Evolutionary conservation across 2,888 invertebrate species (phyloP), one percentile per base, ranked within the genome.

Genomic region (Arge pagana): DNA sequence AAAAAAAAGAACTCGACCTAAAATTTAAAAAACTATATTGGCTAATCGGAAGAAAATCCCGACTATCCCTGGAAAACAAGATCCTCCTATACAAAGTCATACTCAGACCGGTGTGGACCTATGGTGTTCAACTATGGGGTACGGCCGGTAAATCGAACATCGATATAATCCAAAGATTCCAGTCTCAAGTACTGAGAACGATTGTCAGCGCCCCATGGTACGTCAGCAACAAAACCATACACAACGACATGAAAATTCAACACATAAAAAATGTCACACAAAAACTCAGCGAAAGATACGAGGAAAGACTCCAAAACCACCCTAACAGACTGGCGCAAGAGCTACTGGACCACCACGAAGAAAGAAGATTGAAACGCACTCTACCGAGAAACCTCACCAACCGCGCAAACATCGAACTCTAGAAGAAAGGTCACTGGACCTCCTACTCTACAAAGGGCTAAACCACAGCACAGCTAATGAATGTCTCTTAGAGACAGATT

Each of bases 91-190:
- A 59, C 28, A 56, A 58, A 43, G 13, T 36, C 1, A 55, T 55
- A 23, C 11, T 58, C 5, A 59, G 56, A 26, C 52, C 54, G 1
- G 43, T 58, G 2, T 57, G 50, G 54, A 50, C 36, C 1, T 62
- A 55, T 15, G 56, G 57, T 1, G 39, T 42, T 13, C 42, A 56
- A 50, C 33, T 58, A 2, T 58, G 58, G 59, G 52, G 57, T 4
- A 48, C 48, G 1, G 53, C 51, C 1, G 45, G 39, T 7, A 50
- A 55, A 16, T 57, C 48, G 2, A 60, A 55, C 35, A 13, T 57
- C 4, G 53, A 57, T 4, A 56, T 56, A 3, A n/a, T 61, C 2
- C 53, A 58, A 40, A 18, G 57, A 26, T 55, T 56, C 11, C 53
- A 59, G 33, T 23, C 52, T 1, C 58, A 60, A 15, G 41, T 42